Base-by-base conservation (phyloP, 2,888 invertebrate species). In the Monoplex corrugatus region DNA sequence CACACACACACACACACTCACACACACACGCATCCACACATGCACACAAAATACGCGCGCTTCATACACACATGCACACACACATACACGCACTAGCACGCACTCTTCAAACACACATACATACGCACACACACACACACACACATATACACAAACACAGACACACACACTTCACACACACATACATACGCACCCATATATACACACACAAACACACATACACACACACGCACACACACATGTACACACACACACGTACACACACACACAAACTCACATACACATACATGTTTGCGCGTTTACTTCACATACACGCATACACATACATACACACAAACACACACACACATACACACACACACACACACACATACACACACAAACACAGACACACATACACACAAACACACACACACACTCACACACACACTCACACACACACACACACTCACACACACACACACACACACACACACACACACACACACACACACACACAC, bases 1-100 rank as follows among this genome's bases (percentile, higher is more conserved):
- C 68, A 68, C 68, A 68, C 68, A 68, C 68, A 68, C 68, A 68
- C 68, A 68, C 68, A 63, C n/a, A n/a, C n/a, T n/a, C n/a, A n/a
- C n/a, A n/a, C n/a, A n/a, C n/a, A n/a, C n/a, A n/a, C n/a, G 28
- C 23, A 8, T 23, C 16, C 63, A 63, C 63, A 63, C 8, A 23
- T 28, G 23, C 23, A 23, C 63, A 63, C 23, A 63, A n/a, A n/a
- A n/a, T n/a, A n/a, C n/a, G n/a, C n/a, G n/a, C n/a, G n/a, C n/a
- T n/a, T n/a, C 68, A n/a, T 32, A 68, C 68, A 68, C 68, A 68
- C 68, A 68, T 32, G 32, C 68, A 68, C 68, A 68, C 68, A 68
- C 68, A 68, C 68, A 68, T 32, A 68, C 68, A 68, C 68, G 28
- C n/a, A n/a, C n/a, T n/a, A n/a, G n/a, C n/a, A n/a, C n/a, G n/a